A percentile compares a stretch with the other conserved stretches of the same genome.
phyloP scores from a whole-genome alignment of 2,113 vertebrate species.

The Rhinogobius similis region DNA sequence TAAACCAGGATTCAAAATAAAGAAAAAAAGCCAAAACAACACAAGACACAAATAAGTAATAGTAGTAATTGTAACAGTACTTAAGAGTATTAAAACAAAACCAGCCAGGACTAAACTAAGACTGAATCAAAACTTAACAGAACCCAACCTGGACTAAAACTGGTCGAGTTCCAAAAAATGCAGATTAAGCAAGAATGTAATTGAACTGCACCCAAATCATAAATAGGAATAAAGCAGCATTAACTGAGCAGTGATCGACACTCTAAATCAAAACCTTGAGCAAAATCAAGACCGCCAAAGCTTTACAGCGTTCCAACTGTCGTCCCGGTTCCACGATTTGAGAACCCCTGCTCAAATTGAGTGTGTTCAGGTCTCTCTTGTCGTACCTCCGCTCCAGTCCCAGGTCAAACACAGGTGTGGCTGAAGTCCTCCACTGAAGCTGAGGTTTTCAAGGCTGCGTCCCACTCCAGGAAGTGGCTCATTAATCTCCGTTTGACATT shows the following conservation, averaged over 20 bases:
- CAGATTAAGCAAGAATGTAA: neutral
- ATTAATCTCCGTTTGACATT: neutral
- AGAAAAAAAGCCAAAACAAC: no score
- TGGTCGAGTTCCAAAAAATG: neutral
- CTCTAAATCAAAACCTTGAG: no score
- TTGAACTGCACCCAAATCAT: neutral
- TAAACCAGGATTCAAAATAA: no score
- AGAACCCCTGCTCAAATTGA: neutral
- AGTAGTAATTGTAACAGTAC: no score
- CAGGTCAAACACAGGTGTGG: slow-evolving; percentile 5
- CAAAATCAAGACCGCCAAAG: neutral
- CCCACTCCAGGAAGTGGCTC: slow-evolving; percentile 18
- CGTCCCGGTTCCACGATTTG: neutral
- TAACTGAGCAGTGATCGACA: neutral
- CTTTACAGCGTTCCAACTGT: neutral
- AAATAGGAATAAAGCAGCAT: neutral
- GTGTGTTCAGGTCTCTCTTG: neutral
- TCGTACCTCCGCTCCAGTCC: neutral
- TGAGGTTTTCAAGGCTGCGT: neutral
- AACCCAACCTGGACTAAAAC: neutral
- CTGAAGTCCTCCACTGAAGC: slow-evolving; percentile 1
- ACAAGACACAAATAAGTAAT: no score
- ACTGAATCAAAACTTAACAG: neutral
- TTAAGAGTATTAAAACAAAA: no score
- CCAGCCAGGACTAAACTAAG: neutral